Percentiles rank a stretch among this genome's conserved stretches.
These are phyloP conservation scores for Morone chrysops DNA, from an alignment of 2,113 vertebrate species.

Conservation along the genomic window DNA sequence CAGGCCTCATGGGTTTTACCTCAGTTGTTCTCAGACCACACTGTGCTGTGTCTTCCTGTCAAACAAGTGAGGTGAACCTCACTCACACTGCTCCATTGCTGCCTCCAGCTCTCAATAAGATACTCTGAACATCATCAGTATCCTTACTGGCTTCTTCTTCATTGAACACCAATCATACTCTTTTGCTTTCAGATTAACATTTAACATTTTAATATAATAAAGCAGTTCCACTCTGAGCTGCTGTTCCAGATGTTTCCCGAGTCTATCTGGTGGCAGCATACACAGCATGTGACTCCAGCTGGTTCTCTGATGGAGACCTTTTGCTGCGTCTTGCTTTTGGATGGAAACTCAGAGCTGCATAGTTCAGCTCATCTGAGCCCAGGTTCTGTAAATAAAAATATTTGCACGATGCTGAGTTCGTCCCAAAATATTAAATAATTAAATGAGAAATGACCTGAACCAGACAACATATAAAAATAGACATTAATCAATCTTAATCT, in stretches of 20 bases:
- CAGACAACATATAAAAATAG: background rate
- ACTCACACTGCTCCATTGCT: background rate
- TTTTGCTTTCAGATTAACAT: background rate
- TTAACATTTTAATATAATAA: background rate
- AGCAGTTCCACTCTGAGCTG: background rate
- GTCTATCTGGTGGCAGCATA: constrained; percentile 30
- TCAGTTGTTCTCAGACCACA: background rate
- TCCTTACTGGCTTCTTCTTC: background rate
- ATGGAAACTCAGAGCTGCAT: background rate
- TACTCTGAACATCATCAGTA: background rate
- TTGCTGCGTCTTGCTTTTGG: background rate
- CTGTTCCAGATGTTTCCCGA: too few species aligned
- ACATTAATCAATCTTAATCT: background rate
- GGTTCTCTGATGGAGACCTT: background rate
- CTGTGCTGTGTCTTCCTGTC: constrained; percentile 6
- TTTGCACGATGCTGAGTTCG: background rate
- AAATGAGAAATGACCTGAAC: background rate
- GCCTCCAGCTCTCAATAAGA: background rate
- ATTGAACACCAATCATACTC: background rate
- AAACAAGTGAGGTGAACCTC: background rate
- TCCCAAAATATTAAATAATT: too few species aligned
- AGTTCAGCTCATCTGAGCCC: background rate
- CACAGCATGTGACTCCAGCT: background rate
- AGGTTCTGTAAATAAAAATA: background rate
- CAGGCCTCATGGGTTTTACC: background rate